phyloP scores from a whole-genome alignment of 2,113 vertebrate species.

The Gambusia affinis region DNA sequence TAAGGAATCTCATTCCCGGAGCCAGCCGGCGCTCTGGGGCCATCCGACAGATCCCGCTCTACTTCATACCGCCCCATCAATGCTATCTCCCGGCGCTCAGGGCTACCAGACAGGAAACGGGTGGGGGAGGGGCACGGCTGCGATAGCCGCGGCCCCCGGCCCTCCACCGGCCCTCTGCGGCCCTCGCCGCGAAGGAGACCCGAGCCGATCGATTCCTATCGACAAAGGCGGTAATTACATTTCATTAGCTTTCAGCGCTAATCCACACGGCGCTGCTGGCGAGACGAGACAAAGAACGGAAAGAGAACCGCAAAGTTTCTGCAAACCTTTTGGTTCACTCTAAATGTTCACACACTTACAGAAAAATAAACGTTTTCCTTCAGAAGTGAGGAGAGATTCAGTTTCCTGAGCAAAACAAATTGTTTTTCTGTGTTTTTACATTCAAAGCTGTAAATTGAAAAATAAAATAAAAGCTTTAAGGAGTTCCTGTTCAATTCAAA shows the following conservation, averaged over 20 bases:
- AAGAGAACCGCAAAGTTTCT: constrained; percentile 11
- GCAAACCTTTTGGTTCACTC: constrained; percentile 17
- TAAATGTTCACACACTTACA: constrained; percentile 22
- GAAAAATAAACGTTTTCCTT: background rate
- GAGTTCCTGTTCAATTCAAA: too few species aligned
- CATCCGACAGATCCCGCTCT: constrained; percentile 71
- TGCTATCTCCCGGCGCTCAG: constrained; percentile 71
- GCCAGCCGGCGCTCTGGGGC: constrained; percentile 49
- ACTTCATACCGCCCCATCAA: constrained; percentile 72
- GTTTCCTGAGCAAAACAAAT: background rate
- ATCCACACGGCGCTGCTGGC: constrained; percentile 67
- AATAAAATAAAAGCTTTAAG: too few species aligned
- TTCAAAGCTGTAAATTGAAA: too few species aligned
- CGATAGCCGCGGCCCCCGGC: constrained; percentile 7
- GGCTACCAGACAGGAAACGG: constrained; percentile 71
- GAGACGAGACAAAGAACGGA: constrained; percentile 32
- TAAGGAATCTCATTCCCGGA: constrained; percentile 74
- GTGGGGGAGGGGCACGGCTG: constrained; percentile 4
- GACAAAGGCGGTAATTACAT: constrained; percentile 78
- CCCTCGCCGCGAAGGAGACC: constrained; percentile 55
- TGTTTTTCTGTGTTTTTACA: background rate
- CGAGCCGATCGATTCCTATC: constrained; percentile 73
- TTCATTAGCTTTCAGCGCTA: constrained; percentile 78
- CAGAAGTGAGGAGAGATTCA: background rate
- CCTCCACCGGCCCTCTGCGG: constrained; percentile 10